Base-by-base conservation (phyloP, 2,797 vertebrate genomes). In the Luscinia luscinia region DNA sequence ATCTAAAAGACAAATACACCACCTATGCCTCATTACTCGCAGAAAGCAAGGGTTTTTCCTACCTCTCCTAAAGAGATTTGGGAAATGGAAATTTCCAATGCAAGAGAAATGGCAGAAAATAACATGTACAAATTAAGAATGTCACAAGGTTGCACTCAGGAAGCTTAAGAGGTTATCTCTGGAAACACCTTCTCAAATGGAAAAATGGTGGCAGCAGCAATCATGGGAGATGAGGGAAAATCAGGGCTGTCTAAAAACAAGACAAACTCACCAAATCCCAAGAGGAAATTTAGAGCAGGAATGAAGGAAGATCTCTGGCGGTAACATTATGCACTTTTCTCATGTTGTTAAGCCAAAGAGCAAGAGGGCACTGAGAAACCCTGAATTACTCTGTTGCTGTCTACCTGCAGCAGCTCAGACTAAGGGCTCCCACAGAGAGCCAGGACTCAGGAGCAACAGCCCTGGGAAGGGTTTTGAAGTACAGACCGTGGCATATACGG, bases 1-100 rank as follows among this genome's bases (percentile, higher is more conserved):
- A 62, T 62, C 64, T 83, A 75, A 87, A 89, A 87, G 52, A 61
- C 26, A 78, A 84, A 82, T 15, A 62, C 3, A 80, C 21, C 36
- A 36, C 74, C 55, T 23, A 28, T 34, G 48, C 24, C 70, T 75
- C 80, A 72, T 57, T 27, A n/a, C 21, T 19, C 17, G 2, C 41
- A 61, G 28, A 78, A 62, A 78, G 36, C 2, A 6, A 62, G 14
- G 91, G 94, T 90, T 94, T 94, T 81, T 66, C 87, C 87, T 69
- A 4, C 54, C 32, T 62, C 62, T 80, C 46, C 82, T 94, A 89
- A 94, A 91, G 83, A 36, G 66, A 94, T 86, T 84, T 78, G 36
- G 93, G 85, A 94, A 94, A 93, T 84, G 91, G 95, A 96, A 96
- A 81, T 91, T 96, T 95, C 87, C 90, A 90, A 12, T 4, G 3